Evolutionary conservation across 1,140 invertebrate species (phyloP).

Genomic region (Paraescarpia echinospica): DNA sequence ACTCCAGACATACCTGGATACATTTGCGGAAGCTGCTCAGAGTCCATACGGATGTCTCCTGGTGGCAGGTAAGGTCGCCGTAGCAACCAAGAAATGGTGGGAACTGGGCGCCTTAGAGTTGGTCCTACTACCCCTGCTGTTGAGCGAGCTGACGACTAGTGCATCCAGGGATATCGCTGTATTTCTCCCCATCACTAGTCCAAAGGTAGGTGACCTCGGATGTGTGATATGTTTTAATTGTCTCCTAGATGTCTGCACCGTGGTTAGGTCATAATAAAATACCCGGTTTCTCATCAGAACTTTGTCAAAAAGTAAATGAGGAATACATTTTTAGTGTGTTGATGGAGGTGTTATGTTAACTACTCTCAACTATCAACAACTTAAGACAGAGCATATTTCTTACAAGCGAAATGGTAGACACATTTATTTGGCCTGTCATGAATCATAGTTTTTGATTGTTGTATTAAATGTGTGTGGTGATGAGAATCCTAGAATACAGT

Average conservation of each 20-base stretch:
- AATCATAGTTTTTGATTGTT: no score
- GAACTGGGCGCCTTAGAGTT: slow-evolving; percentile 72
- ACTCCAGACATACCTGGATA: slow-evolving; percentile 75
- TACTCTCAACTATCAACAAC: no score
- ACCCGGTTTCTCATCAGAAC: no score
- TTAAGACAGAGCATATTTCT: no score
- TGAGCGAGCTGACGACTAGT: slow-evolving; percentile 66
- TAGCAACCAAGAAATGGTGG: slow-evolving; percentile 79
- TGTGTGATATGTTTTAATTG: neutral
- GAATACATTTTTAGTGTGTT: no score
- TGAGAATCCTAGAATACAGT: no score
- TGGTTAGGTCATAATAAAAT: no score
- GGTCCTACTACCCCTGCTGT: slow-evolving; percentile 71
- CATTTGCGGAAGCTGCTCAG: slow-evolving; percentile 73
- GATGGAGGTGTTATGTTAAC: no score
- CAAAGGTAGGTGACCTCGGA: slow-evolving; percentile 61
- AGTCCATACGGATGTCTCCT: slow-evolving; percentile 78
- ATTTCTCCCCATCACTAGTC: slow-evolving; percentile 77
- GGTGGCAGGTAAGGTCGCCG: slow-evolving; percentile 73
- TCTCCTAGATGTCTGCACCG: neutral
- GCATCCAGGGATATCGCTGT: slow-evolving; percentile 75
- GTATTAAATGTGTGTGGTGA: no score
- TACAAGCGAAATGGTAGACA: no score
- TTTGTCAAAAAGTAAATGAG: no score
- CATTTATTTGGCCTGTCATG: no score